phyloP scores from a whole-genome alignment of 2,797 vertebrate genomes.

The Phoebastria nigripes region DNA sequence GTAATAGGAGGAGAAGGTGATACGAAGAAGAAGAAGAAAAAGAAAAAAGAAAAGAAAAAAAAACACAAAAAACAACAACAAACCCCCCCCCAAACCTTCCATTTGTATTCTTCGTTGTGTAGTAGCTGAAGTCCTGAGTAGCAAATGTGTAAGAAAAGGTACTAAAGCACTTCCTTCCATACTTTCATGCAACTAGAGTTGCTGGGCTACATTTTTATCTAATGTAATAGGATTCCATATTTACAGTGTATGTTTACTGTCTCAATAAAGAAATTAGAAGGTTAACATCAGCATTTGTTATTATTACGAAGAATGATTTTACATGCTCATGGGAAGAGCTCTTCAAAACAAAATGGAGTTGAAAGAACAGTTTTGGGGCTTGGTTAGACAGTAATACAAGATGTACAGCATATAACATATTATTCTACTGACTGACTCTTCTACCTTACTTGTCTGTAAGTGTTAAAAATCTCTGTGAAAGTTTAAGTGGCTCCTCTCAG shows the following conservation, averaged over 20 bases:
- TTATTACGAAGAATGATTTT: background rate
- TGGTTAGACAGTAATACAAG: background rate
- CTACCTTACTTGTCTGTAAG: background rate
- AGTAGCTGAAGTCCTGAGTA: background rate
- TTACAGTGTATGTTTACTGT: background rate
- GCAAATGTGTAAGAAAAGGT: background rate
- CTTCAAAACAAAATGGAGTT: background rate
- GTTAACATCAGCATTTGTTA: background rate
- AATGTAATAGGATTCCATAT: background rate
- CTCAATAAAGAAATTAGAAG: background rate
- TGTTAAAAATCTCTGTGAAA: background rate
- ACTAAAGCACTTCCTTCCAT: background rate
- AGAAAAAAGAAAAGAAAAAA: too few relatives aligned
- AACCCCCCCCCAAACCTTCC: background rate
- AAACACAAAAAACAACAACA: background rate
- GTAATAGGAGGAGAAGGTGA: background rate
- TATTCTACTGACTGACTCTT: background rate
- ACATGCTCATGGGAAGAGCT: background rate
- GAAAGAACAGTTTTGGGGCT: background rate
- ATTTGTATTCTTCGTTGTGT: background rate
- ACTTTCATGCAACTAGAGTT: background rate
- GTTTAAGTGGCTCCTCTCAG: background rate
- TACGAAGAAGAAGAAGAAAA: fast-evolving
- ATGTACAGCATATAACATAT: background rate
- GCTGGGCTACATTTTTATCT: background rate